Evolutionary conservation across 1,140 invertebrate genomes (phyloP), one percentile per base, ranked within the genome.

Genomic region (Hyles euphorbiae): DNA sequence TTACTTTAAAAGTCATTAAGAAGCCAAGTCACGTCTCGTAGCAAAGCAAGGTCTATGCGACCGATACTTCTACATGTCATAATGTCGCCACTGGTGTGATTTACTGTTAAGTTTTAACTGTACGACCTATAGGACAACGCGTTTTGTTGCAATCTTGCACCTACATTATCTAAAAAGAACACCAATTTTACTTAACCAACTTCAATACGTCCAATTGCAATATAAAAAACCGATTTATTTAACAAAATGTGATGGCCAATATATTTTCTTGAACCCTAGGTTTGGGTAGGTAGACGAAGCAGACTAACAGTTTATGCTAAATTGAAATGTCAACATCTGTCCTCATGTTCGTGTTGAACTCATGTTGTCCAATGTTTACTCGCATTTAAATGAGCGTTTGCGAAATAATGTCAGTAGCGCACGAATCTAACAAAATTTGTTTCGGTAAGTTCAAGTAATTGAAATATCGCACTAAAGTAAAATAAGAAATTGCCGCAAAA

Each of bases 31-130:
- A 87, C 83, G 83, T 83, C 60, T 60, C 56, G 48, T 58, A 61
- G 65, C 72, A 63, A 76, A 78, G 77, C 78, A 76, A 77, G 76
- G 74, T 70, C 74, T 77, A 71, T 68, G 67, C 63, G 60, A 60
- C 57, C 73, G 67, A 80, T 78, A 79, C 74, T 67, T 79, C 67
- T 68, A 70, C 53, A 68, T 81, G 74, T 82, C 74, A 78, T 78
- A 78, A 72, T 64, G 55, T 62, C 49, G 55, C 32, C 62, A 49
- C 56, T 53, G 55, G 58, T 56, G 60, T 59, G 55, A 60, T 65
- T 69, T 65, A 71, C 65, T 57, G 68, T 63, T 70, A 62, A 58
- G 54, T 49, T 58, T 56, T 51, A 55, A 63, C 56, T 45, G 54
- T 65, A 57, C 5, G 40, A 48, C 43, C 53, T 47, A 34, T 59